These are phyloP conservation scores for Ceratoteleas bidentatus DNA, from an alignment of 1,140 invertebrate species.

Conservation along the genomic window DNA sequence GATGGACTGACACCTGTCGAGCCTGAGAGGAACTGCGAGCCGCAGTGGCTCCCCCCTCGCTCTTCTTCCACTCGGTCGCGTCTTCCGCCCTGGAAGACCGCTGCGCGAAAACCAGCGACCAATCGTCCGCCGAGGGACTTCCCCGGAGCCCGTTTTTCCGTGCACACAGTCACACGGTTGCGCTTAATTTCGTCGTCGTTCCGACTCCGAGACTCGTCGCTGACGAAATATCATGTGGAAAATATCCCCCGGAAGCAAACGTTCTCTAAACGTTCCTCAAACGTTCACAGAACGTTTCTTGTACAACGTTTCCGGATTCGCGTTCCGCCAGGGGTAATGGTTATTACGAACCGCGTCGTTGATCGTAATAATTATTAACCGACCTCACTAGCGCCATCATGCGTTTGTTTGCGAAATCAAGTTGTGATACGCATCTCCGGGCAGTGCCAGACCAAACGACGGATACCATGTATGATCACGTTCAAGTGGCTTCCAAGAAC, in stretches of 20 bases:
- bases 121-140: neutral
- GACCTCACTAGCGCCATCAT: too few species aligned
- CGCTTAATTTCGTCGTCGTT: too few species aligned
- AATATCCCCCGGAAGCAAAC: too few species aligned
- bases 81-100: neutral
- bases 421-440: slow-evolving; percentile 5
- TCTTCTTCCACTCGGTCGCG: neutral
- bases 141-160: too few species aligned
- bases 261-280: too few species aligned
- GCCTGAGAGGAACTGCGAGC: slow-evolving; percentile 9
- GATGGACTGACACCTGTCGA: slow-evolving; percentile 14
- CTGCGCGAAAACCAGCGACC: neutral
- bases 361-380: too few species aligned
- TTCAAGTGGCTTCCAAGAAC: slow-evolving; percentile 40
- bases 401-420: slow-evolving; percentile 20
- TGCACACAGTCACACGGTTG: too few species aligned
- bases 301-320: too few species aligned
- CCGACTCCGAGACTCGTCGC: neutral
- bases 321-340: too few species aligned
- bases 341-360: too few species aligned
- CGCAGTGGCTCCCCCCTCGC: neutral
- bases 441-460: slow-evolving; percentile 25
- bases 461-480: slow-evolving; percentile 26
- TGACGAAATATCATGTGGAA: too few species aligned
- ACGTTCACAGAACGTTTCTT: neutral